phyloP scores from a whole-genome alignment of 2,113 vertebrate species.

The Cromileptes altivelis region DNA sequence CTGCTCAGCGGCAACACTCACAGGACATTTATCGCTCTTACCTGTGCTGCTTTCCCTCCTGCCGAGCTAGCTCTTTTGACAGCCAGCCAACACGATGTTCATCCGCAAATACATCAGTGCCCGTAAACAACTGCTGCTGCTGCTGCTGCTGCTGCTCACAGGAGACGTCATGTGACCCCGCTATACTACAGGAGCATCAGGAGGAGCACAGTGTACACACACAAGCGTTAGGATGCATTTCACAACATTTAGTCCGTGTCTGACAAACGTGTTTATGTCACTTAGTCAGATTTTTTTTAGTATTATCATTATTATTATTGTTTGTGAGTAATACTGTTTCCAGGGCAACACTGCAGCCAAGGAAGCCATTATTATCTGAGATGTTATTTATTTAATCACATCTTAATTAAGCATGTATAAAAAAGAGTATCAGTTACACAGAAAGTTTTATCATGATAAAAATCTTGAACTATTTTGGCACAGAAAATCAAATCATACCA shows the following conservation, averaged over 20 bases:
- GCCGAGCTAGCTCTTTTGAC: background rate
- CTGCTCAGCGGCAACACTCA: background rate
- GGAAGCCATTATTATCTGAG: background rate
- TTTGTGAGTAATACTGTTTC: no score
- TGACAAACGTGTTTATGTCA: no score
- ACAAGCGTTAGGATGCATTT: no score
- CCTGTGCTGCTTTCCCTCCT: conserved; percentile 27
- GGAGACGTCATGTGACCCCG: conserved; percentile 57
- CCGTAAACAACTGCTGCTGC: conserved; percentile 51
- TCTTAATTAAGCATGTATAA: background rate
- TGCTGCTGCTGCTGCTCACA: conserved; percentile 26
- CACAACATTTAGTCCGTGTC: no score
- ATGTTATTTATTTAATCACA: background rate
- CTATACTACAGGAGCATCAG: background rate
- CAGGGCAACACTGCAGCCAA: no score
- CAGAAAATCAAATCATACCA: no score
- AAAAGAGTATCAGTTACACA: background rate
- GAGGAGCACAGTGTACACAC: no score
- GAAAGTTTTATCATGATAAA: background rate
- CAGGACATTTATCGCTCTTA: background rate
- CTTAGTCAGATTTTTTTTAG: background rate
- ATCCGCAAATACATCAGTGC: conserved; percentile 29
- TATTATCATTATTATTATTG: no score
- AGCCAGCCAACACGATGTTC: conserved; percentile 12
- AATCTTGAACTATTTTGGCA: background rate